phyloP scores from a whole-genome alignment of 2,888 invertebrate species.

The Phalera bucephala region DNA sequence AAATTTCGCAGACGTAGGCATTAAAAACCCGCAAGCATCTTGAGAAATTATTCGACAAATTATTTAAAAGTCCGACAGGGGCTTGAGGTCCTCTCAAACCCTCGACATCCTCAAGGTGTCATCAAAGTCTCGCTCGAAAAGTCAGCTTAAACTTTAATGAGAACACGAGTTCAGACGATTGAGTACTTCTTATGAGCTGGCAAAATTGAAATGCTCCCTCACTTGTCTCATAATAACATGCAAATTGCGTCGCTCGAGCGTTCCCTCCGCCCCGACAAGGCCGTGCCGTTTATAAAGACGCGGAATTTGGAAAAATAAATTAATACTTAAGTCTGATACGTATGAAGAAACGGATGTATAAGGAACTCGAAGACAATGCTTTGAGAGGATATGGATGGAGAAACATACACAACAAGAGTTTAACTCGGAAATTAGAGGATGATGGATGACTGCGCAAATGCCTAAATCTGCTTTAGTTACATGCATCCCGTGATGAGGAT shows the following conservation, averaged over 20 bases:
- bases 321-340: slow-evolving; percentile 2
- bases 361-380: too few species aligned
- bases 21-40: too few species aligned
- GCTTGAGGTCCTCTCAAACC: too few species aligned
- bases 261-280: slow-evolving; percentile 10
- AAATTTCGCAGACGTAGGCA: too few species aligned
- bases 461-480: too few species aligned
- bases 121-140: slow-evolving; percentile 8
- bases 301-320: slow-evolving; percentile 18
- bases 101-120: background rate
- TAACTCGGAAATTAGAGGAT: too few species aligned
- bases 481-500: too few species aligned
- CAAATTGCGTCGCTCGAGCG: slow-evolving; percentile 42
- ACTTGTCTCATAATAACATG: slow-evolving; percentile 48
- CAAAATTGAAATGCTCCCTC: slow-evolving; percentile 46
- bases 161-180: slow-evolving; percentile 36
- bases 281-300: slow-evolving; percentile 1
- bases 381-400: too few species aligned
- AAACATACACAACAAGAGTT: too few species aligned
- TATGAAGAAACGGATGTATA: too few species aligned
- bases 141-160: slow-evolving; percentile 41
- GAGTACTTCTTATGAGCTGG: slow-evolving; percentile 38
- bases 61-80: background rate
- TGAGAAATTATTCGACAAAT: too few species aligned
- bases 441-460: too few species aligned